A percentile compares a stretch with the other conserved stretches of the same genome.
These are phyloP conservation scores for Andrena hattorfiana DNA, from an alignment of 2,888 invertebrate species.

Conservation along the genomic window DNA sequence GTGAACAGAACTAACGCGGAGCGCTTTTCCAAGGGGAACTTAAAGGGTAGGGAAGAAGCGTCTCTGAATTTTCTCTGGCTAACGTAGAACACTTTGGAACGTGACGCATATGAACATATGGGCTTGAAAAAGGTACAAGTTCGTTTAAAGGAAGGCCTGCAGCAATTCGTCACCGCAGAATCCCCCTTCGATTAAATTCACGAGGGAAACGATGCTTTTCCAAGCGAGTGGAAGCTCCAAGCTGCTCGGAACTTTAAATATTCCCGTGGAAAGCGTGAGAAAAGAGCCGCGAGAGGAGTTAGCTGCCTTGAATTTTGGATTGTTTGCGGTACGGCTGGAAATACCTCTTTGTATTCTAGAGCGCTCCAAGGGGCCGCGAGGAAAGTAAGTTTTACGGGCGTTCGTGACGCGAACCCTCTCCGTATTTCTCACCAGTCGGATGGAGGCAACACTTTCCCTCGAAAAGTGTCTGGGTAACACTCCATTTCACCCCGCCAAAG, in stretches of 20 bases:
- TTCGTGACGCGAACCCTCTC: constrained; percentile 24
- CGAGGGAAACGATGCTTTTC: background rate
- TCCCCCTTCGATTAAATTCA: background rate
- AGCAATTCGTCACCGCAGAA: too few relatives aligned
- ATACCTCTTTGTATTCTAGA: constrained; percentile 28
- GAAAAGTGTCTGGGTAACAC: constrained; percentile 11
- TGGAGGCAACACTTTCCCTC: constrained; percentile 6
- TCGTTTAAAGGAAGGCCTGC: too few relatives aligned
- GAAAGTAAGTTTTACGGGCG: constrained; percentile 38
- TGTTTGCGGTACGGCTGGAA: constrained; percentile 19
- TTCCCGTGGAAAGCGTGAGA: constrained; percentile 6
- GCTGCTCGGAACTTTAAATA: background rate
- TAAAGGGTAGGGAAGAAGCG: too few relatives aligned
- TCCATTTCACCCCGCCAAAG: background rate
- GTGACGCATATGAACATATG: too few relatives aligned
- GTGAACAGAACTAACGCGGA: background rate
- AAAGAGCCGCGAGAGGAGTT: background rate
- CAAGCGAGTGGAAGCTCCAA: background rate
- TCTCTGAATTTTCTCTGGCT: background rate
- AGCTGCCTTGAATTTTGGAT: constrained; percentile 20
- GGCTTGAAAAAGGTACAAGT: too few relatives aligned
- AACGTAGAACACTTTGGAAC: too few relatives aligned
- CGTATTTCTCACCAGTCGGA: constrained; percentile 19
- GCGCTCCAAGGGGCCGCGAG: background rate
- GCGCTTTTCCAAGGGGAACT: background rate